phyloP scores from a whole-genome alignment of 2,797 vertebrate genomes.

The Megaceryle alcyon region DNA sequence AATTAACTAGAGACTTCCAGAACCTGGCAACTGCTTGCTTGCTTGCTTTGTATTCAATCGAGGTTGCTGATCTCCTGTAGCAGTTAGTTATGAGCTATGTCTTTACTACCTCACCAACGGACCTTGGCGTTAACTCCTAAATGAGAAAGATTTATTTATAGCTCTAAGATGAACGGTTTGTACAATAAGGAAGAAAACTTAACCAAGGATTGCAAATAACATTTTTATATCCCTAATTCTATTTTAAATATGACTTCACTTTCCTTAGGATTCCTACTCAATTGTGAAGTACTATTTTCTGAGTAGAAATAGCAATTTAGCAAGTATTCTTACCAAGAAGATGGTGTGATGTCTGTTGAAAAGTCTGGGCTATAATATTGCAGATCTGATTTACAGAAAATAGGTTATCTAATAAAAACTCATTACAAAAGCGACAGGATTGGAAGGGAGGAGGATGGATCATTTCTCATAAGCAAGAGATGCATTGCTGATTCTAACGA shows the following conservation, averaged over 20 bases:
- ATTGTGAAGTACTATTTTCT: not conserved
- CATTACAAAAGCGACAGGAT: slow-evolving; percentile 38
- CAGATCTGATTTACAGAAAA: slow-evolving; percentile 15
- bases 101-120: not conserved
- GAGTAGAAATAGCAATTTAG: not conserved
- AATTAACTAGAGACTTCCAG: not conserved
- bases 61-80: not conserved
- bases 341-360: not conserved
- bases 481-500: slow-evolving; percentile 54
- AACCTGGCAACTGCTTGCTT: not conserved
- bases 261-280: not conserved
- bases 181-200: not conserved
- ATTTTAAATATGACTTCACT: not conserved
- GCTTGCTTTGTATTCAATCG: not conserved
- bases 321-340: not conserved
- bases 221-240: not conserved
- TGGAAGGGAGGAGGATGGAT: slow-evolving; percentile 9
- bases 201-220: not conserved
- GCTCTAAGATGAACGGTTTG: not conserved
- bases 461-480: slow-evolving; percentile 52
- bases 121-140: not conserved
- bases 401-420: slow-evolving; percentile 27
- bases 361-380: not conserved
- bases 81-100: not conserved
- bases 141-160: not conserved